Conservation (phyloP, 2,113 vertebrate species). For the Heloderma charlesbogerti region DNA sequence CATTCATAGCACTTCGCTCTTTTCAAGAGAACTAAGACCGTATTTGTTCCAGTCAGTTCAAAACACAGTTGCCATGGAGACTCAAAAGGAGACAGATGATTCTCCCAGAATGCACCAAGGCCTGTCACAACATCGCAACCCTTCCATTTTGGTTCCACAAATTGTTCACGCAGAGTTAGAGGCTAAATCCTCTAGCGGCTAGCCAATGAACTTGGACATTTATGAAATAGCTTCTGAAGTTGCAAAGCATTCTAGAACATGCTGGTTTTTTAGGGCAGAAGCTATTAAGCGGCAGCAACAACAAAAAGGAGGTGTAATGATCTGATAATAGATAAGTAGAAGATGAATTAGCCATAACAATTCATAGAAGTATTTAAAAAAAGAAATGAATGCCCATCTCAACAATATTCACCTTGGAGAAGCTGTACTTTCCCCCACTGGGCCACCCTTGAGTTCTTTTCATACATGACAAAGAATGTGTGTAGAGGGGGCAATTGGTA, state of each 20-base stretch:
- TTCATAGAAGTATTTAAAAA: background rate
- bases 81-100: slow-evolving; percentile 26
- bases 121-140: slow-evolving; percentile 19
- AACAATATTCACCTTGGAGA: background rate
- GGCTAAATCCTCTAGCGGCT: slow-evolving; percentile 3
- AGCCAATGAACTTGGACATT: background rate
- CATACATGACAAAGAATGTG: background rate
- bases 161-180: slow-evolving; percentile 26
- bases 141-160: slow-evolving; percentile 36
- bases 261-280: background rate
- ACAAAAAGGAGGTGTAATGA: background rate
- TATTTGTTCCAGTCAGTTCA: slow-evolving; percentile 27
- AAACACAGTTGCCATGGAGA: slow-evolving; percentile 39
- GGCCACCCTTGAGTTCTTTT: background rate
- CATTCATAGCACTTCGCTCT: slow-evolving; percentile 26
- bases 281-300: background rate
- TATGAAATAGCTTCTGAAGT: slow-evolving; percentile 20
- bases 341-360: background rate
- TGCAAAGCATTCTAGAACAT: slow-evolving; percentile 17
- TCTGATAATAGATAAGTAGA: background rate
- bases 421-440: no score
- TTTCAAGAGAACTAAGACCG: slow-evolving; percentile 24
- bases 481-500: background rate
- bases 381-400: no score
- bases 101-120: slow-evolving; percentile 18